Percentiles rank a stretch among this genome's conserved stretches.
Evolutionary conservation across 2,113 vertebrate species (phyloP).

Genomic region (Bubo blakistoni): DNA sequence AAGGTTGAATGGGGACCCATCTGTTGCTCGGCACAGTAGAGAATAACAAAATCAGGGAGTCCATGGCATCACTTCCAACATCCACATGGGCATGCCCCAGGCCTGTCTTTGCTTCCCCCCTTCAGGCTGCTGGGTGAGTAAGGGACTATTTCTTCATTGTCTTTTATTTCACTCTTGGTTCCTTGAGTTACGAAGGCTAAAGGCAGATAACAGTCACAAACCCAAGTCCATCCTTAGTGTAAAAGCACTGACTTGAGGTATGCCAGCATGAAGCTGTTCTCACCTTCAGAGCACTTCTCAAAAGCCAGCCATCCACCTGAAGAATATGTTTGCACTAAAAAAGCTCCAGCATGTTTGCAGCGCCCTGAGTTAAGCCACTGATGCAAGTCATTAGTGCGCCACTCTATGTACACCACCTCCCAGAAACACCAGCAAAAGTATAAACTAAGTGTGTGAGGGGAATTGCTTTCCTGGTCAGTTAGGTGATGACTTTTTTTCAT

Average conservation of each 20-base stretch:
- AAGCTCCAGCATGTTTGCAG: neutral
- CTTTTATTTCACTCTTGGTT: neutral
- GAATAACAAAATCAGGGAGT: neutral
- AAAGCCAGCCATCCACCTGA: neutral
- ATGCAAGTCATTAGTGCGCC: neutral
- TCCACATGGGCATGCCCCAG: neutral
- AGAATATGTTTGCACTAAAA: neutral
- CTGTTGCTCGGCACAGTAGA: neutral
- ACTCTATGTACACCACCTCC: neutral
- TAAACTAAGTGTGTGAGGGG: neutral
- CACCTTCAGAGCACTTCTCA: neutral
- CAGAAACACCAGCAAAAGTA: neutral
- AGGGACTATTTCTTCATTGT: neutral
- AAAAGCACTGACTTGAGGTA: neutral
- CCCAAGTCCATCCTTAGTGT: neutral
- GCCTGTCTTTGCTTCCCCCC: neutral
- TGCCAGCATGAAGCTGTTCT: neutral
- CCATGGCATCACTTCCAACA: neutral
- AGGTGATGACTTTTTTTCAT: neutral
- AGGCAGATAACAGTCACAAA: neutral
- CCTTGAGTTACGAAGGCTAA: neutral
- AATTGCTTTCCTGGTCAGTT: neutral
- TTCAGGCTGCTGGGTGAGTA: fast-evolving
- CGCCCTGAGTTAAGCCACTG: neutral
- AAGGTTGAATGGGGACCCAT: neutral